Percentiles rank a stretch among this genome's conserved stretches.
Conservation (phyloP, 2,888 invertebrate species). For the Campaea margaritaria region DNA sequence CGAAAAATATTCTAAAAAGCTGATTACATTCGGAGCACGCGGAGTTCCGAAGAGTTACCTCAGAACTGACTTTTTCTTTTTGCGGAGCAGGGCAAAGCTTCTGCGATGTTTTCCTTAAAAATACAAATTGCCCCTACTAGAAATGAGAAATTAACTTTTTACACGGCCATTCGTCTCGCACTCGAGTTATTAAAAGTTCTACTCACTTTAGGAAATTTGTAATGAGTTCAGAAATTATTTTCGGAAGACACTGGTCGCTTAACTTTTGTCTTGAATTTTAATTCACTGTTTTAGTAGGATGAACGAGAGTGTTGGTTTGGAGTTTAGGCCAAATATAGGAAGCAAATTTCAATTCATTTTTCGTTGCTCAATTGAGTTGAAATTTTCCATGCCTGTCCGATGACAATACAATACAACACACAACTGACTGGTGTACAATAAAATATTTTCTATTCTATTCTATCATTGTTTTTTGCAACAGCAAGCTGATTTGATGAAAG, state of each 20-base stretch:
- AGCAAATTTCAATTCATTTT: too few relatives aligned
- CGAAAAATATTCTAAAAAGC: constrained; percentile 32
- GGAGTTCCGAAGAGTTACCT: constrained; percentile 32
- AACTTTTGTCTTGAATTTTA: constrained; percentile 25
- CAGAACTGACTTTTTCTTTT: constrained; percentile 31
- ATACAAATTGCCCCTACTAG: constrained; percentile 50
- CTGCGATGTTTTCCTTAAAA: constrained; percentile 44
- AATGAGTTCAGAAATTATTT: constrained; percentile 56
- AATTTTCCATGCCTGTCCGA: too few relatives aligned
- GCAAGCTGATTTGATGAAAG: too few relatives aligned
- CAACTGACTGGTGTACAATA: too few relatives aligned
- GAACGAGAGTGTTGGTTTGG: too few relatives aligned
- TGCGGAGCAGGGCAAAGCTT: constrained; percentile 34
- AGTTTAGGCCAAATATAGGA: too few relatives aligned
- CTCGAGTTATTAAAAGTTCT: constrained; percentile 57
- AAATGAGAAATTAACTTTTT: constrained; percentile 61
- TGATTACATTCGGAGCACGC: constrained; percentile 30
- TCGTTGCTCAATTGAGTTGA: too few relatives aligned
- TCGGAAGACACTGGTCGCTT: constrained; percentile 44
- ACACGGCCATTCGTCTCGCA: constrained; percentile 53
- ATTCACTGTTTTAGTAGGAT: constrained; percentile 23
- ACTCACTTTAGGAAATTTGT: constrained; percentile 52
- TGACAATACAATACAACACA: too few relatives aligned
- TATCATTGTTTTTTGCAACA: too few relatives aligned
- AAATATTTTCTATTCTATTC: too few relatives aligned